Percentiles rank a stretch among this genome's conserved stretches.
These are phyloP conservation scores for Odontamblyopus rebecca DNA, from an alignment of 2,797 vertebrate species.

Conservation along the genomic window DNA sequence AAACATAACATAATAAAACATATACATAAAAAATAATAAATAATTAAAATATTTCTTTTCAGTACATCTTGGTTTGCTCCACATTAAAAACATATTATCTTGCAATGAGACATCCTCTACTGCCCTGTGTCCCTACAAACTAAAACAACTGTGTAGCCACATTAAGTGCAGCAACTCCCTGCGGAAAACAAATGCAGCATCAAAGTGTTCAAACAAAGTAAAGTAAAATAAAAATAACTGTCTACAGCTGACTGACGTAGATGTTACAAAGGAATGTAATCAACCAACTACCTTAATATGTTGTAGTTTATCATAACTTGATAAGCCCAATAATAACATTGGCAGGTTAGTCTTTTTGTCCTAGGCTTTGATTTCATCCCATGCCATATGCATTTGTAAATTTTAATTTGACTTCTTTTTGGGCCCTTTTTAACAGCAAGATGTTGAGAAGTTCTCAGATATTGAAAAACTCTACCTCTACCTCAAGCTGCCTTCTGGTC, in stretches of 20 bases:
- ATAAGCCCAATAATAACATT: neutral
- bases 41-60: neutral
- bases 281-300: neutral
- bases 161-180: neutral
- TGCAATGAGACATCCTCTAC: neutral
- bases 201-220: no score
- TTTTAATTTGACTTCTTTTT: neutral
- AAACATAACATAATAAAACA: neutral
- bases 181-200: neutral
- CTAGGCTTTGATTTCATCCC: neutral
- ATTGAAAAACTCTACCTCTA: slow-evolving; percentile 99
- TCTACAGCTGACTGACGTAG: neutral
- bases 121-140: neutral
- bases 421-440: slow-evolving; percentile 83
- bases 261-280: neutral
- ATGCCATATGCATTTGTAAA: neutral
- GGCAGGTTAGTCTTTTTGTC: neutral
- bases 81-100: neutral
- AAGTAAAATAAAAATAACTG: no score
- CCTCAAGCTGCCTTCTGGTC: slow-evolving; percentile 99
- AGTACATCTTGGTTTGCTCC: no score
- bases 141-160: neutral
- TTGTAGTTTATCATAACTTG: neutral
- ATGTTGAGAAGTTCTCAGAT: slow-evolving; percentile 99
- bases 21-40: neutral